A percentile compares a stretch with the other conserved stretches of the same genome.
Evolutionary conservation across 2,888 invertebrate species (phyloP).

Genomic region (Agrypnus murinus): DNA sequence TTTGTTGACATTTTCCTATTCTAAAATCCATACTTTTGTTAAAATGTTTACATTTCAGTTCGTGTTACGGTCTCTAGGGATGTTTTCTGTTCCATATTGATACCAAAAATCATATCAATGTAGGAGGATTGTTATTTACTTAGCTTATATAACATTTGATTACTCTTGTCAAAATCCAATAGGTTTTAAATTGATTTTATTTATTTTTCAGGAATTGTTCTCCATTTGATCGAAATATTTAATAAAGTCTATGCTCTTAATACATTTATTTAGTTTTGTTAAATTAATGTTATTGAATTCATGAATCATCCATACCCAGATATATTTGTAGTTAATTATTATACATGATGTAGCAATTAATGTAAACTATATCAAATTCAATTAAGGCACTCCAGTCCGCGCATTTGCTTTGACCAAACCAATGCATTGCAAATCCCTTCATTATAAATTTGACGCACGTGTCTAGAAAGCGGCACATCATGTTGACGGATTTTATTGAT

Average conservation of each 20-base stretch:
- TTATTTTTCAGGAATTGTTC: no score
- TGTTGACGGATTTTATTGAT: slow-evolving; percentile 17
- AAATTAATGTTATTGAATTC: no score
- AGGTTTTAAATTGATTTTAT: background rate
- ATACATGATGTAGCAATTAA: slow-evolving; percentile 66
- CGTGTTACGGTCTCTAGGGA: slow-evolving; percentile 64
- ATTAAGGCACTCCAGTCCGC: slow-evolving; percentile 63
- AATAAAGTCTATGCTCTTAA: no score
- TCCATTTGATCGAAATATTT: no score
- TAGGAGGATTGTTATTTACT: slow-evolving; percentile 34
- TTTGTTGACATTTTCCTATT: slow-evolving; percentile 52
- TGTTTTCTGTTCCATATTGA: slow-evolving; percentile 63
- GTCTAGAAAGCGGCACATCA: slow-evolving; percentile 49
- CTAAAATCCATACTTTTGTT: slow-evolving; percentile 64
- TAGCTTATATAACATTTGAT: background rate
- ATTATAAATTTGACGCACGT: slow-evolving; percentile 55
- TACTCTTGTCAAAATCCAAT: background rate
- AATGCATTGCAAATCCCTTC: slow-evolving; percentile 65
- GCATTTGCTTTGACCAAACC: slow-evolving; percentile 64
- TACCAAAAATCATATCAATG: slow-evolving; percentile 64
- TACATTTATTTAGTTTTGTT: no score
- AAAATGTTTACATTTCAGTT: slow-evolving; percentile 70
- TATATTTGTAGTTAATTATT: slow-evolving; percentile 61
- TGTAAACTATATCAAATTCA: slow-evolving; percentile 68
- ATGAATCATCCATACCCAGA: background rate